Evolutionary conservation across 2,888 invertebrate genomes (phyloP), one percentile per base, ranked within the genome.

Genomic region (Monopis laevigella): DNA sequence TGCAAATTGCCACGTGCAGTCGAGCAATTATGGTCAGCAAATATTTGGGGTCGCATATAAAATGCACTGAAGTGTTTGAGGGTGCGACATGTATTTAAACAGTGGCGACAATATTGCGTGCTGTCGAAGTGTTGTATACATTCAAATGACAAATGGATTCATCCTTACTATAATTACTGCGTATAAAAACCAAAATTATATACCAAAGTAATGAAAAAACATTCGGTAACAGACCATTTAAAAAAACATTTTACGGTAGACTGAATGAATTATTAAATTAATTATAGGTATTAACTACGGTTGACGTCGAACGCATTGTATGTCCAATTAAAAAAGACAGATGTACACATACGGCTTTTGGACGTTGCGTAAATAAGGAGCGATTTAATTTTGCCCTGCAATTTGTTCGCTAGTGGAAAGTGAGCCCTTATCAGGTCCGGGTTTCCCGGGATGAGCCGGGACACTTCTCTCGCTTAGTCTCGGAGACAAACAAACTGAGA

Each of bases 401-500:
- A 72, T 73, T 73, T 70, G 70, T 65, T 58, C 58, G 64, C 59
- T 65, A 70, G 67, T 70, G 66, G 62, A 58, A 52, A 24, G 10
- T 34, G 21, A 36, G 54, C 57, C 56, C 65, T 69, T 74, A 74
- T 74, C 75, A 56, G 55, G 56, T 61, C 41, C 21, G 41, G 41
- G 64, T 66, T 21, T 36, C 18, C n/a, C n/a, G 29, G 29, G 40
- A 40, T 29, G 40, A 40, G 40, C 36, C 18, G 19, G 34, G 34
- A 21, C 12, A 19, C 10, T 21, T 19, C 63, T 62, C 68, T 40
- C 32, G 36, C 38, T 29, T 18, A 21, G 28, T 41, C 41, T 13
- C 43, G 60, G 64, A 59, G 62, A 74, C 73, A 72, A 74, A 74
- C 73, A 73, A 75, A 71, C 70, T 61, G 59, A 65, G 65, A 68